phyloP scores from a whole-genome alignment of 2,113 vertebrate species.

The Meles meles region DNA sequence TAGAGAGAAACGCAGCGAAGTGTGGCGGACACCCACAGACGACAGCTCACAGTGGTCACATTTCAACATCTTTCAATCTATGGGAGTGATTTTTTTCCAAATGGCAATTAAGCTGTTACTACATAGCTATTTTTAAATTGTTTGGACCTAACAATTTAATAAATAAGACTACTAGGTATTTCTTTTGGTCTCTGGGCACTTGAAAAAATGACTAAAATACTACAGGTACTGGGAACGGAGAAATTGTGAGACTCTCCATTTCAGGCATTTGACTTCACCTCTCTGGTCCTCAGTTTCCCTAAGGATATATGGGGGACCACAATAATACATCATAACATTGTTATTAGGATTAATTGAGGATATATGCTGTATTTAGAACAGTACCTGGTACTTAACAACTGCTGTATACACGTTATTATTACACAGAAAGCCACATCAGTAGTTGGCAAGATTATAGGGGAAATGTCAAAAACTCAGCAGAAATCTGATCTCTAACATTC shows the following conservation, averaged over 20 bases:
- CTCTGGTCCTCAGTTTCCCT: neutral
- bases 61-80: neutral
- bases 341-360: neutral
- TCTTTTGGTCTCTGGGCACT: neutral
- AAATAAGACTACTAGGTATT: neutral
- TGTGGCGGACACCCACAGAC: neutral
- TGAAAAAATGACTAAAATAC: neutral
- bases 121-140: neutral
- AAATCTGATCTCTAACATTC: neutral
- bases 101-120: neutral
- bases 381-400: neutral
- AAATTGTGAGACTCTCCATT: neutral
- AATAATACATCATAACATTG: neutral
- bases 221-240: neutral
- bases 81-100: neutral
- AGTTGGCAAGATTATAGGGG: neutral
- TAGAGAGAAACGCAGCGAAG: neutral
- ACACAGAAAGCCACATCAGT: neutral
- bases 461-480: neutral
- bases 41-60: neutral
- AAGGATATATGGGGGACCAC: neutral
- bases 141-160: neutral
- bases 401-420: neutral
- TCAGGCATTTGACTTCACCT: neutral
- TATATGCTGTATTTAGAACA: neutral